phyloP scores from a whole-genome alignment of 1,140 invertebrate genomes.

The Drosophila punjabiensis region DNA sequence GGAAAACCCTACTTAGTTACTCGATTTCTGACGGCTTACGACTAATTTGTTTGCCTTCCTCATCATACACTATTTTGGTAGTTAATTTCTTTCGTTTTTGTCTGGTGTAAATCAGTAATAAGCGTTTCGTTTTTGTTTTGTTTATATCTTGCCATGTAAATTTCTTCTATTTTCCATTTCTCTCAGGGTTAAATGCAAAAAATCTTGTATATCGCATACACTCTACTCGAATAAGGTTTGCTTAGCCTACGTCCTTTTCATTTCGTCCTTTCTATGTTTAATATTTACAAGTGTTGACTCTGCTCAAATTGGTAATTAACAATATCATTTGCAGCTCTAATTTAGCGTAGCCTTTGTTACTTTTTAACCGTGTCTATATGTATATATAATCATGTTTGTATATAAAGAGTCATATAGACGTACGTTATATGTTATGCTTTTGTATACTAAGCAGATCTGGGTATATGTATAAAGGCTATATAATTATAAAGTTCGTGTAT shows the following conservation, averaged over 20 bases:
- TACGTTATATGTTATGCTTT: conserved; percentile 38
- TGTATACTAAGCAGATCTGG: conserved; percentile 46
- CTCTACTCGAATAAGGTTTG: conserved; percentile 49
- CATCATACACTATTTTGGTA: conserved; percentile 49
- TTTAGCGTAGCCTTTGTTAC: conserved; percentile 36
- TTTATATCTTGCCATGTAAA: conserved; percentile 61
- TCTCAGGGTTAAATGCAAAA: conserved; percentile 75
- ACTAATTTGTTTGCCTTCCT: conserved; percentile 60
- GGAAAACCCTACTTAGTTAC: conserved; percentile 24
- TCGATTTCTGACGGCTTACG: conserved; percentile 30
- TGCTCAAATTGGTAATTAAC: conserved; percentile 44
- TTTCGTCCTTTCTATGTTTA: conserved; percentile 17
- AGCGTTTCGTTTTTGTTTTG: conserved; percentile 74
- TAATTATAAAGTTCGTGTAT: conserved; percentile 74
- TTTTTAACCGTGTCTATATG: conserved; percentile 30
- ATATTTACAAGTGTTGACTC: conserved; percentile 62
- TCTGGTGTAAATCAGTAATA: conserved; percentile 76
- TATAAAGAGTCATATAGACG: conserved; percentile 54
- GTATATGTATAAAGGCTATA: conserved; percentile 61
- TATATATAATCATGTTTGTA: conserved; percentile 38
- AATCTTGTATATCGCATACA: conserved; percentile 68
- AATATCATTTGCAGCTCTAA: conserved; percentile 45
- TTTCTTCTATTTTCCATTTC: conserved; percentile 70
- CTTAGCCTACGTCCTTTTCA: conserved; percentile 29
- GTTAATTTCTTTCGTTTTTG: conserved; percentile 41